Conservation (phyloP, 2,113 vertebrate genomes). For the Campylomormyrus tamandua region DNA sequence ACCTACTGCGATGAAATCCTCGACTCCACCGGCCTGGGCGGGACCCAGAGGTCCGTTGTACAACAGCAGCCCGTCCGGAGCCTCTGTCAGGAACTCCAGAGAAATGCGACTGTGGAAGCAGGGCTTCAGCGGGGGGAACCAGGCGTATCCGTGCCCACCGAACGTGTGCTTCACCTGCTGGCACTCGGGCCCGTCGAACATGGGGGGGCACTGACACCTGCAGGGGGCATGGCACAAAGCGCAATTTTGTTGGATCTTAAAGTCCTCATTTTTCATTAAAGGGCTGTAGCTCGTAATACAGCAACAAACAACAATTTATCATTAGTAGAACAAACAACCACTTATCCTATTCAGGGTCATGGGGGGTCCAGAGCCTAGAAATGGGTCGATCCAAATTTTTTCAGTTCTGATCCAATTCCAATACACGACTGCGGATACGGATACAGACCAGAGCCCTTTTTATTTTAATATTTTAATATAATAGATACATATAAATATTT, state of each 20-base stretch:
- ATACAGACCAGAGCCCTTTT: too few species aligned
- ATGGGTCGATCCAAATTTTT: too few species aligned
- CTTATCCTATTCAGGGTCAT: neutral
- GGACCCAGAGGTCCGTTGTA: conserved; percentile 66
- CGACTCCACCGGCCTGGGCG: conserved; percentile 48
- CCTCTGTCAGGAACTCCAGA: conserved; percentile 75
- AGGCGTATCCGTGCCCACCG: conserved; percentile 70
- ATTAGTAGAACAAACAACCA: neutral
- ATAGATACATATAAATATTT: too few species aligned
- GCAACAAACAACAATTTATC: neutral
- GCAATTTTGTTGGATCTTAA: neutral
- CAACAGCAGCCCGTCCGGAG: conserved; percentile 66
- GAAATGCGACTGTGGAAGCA: conserved; percentile 77
- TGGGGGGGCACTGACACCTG: conserved; percentile 71
- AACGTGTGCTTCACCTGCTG: conserved; percentile 80
- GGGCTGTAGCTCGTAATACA: neutral
- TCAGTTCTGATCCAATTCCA: too few species aligned
- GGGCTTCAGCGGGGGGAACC: conserved; percentile 74
- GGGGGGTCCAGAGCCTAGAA: too few species aligned
- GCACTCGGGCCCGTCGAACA: conserved; percentile 77
- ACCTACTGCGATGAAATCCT: conserved; percentile 77
- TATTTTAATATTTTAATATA: too few species aligned
- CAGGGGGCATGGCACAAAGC: neutral
- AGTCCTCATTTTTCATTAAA: neutral
- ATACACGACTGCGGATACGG: too few species aligned